Percentiles rank a stretch among this genome's conserved stretches.
These are phyloP conservation scores for Menidia menidia DNA, from an alignment of 2,797 vertebrate genomes.

Conservation along the genomic window DNA sequence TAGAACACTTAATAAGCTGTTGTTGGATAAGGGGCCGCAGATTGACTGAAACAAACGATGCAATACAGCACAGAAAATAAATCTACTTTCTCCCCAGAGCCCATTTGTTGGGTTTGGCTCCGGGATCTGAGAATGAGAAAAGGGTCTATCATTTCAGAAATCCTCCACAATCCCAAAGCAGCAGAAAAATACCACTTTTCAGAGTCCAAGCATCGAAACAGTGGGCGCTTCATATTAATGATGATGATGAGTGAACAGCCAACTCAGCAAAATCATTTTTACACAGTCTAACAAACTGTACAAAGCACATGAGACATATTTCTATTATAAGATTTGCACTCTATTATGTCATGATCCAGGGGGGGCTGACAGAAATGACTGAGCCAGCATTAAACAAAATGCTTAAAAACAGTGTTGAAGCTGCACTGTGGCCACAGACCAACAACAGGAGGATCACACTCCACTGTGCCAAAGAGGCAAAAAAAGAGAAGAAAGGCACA, in stretches of 20 bases:
- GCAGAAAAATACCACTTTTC: constrained; percentile 3
- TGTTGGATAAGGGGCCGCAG: constrained; percentile 51
- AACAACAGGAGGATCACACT: background rate
- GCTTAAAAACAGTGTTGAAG: constrained; percentile 30
- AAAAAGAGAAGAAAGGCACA: constrained; percentile 64
- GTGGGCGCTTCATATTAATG: background rate
- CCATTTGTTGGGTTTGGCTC: constrained; percentile 33
- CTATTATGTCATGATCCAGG: too few species aligned
- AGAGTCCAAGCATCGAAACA: background rate
- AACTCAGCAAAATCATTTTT: background rate
- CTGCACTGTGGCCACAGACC: constrained; percentile 25
- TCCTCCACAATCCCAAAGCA: background rate
- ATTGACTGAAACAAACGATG: constrained; percentile 50
- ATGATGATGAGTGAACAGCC: background rate
- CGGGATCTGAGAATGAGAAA: constrained; percentile 13
- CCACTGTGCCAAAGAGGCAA: constrained; percentile 59
- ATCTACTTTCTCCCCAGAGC: constrained; percentile 20
- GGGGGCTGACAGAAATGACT: background rate
- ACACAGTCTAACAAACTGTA: constrained; percentile 1
- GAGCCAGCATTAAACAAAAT: constrained; percentile 37
- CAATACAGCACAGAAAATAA: constrained; percentile 37
- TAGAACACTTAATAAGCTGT: constrained; percentile 63
- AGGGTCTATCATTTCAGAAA: constrained; percentile 21
- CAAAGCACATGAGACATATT: background rate
- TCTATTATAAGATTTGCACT: background rate